Base-by-base conservation (phyloP, 2,113 vertebrate genomes). In the Cyanoliseus patagonus region DNA sequence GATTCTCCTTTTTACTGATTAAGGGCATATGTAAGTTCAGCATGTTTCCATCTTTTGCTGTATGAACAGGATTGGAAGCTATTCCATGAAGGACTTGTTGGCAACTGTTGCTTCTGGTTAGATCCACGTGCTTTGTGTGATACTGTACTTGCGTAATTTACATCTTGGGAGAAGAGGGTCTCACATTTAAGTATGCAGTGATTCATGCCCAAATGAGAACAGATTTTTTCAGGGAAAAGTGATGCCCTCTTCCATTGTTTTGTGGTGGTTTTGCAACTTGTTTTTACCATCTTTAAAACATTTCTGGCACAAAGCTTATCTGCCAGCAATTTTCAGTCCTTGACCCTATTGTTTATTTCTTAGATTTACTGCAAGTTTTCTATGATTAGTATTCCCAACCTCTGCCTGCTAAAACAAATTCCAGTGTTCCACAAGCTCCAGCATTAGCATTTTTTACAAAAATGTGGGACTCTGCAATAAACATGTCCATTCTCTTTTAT, bases 271-370 rank as follows among this genome's bases (percentile, higher is more conserved):
- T 94, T 91, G 62, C 33, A 86, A 85, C 35, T 25, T 33, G 72
- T 74, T 94, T 78, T 94, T 75, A 20, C 61, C 17, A 20, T 96
- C 57, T 91, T 94, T 44, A 83, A 88, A 96, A 86, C 33, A 79
- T 94, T 95, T 92, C 44, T 92, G 88, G 44, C 76, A 91, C 55
- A 92, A 86, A 84, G 57, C 57, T 94, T 90, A 92, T 93, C 94
- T 94, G 83, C 24, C 74, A 87, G 62, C 83, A 94, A 35, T 95
- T 96, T 92, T 86, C 66, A 84, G 27, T 76, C 57, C 13, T 77
- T 70, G 77, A 91, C 80, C 86, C 83, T 87, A 63, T 92, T 92
- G 77, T 95, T 93, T 92, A 41, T 92, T 53, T 76, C 80, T 86
- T 63, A 94, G 69, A 92, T 95, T 90, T 92, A 79, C 69, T 69